Evolutionary conservation across 1,140 invertebrate species (phyloP).

Genomic region (Trichoplusia ni): DNA sequence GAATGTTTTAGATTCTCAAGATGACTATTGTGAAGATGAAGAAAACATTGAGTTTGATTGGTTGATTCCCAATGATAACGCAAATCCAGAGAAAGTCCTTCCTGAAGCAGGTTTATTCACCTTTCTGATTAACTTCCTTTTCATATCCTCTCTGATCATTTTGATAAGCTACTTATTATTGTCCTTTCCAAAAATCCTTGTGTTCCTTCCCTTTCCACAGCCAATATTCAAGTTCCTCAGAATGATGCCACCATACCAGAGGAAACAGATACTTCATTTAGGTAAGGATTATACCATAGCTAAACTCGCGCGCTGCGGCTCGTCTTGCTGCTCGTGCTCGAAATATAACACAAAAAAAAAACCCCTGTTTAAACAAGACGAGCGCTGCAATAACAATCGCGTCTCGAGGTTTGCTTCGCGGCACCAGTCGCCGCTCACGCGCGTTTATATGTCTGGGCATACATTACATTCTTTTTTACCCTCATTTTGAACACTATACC

Average conservation of each 20-base stretch:
- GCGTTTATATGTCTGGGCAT: no score
- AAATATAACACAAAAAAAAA: no score
- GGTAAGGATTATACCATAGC: conserved; percentile 9
- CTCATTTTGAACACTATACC: no score
- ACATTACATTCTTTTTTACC: no score
- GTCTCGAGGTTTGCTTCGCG: no score
- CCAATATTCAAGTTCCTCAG: conserved; percentile 16
- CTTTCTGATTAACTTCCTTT: conserved; percentile 35
- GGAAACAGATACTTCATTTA: conserved; percentile 22
- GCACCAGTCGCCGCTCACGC: no score
- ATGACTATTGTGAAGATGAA: conserved; percentile 63
- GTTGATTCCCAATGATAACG: conserved; percentile 48
- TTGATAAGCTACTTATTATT: conserved; percentile 32
- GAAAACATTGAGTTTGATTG: conserved; percentile 66
- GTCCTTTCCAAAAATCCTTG: conserved; percentile 31
- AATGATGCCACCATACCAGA: conserved; percentile 1
- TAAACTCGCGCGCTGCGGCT: no score
- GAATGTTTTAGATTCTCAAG: conserved; percentile 51
- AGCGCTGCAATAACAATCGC: no score
- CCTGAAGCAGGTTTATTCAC: conserved; percentile 53
- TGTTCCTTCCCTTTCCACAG: conserved; percentile 38
- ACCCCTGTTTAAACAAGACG: no score
- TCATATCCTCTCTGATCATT: conserved; percentile 36
- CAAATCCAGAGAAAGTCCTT: conserved; percentile 36
- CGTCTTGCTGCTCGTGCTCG: no score